These are phyloP conservation scores for Micoletzkya japonica DNA, from an alignment of 2,888 invertebrate species.

Conservation along the genomic window DNA sequence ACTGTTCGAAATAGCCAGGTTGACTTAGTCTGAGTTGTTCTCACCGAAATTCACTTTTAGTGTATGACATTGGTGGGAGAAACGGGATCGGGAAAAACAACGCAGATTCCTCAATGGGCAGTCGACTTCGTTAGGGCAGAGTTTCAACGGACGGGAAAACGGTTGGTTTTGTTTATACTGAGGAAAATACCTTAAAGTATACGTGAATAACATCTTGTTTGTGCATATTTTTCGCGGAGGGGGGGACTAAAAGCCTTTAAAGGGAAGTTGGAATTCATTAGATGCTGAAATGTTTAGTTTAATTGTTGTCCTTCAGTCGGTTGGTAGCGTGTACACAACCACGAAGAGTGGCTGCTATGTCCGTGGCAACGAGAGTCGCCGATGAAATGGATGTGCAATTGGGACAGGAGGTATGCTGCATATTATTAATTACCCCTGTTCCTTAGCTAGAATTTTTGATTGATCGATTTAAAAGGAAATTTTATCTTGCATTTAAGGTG, in stretches of 20 bases:
- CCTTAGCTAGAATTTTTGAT: not conserved
- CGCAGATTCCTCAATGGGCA: constrained; percentile 93
- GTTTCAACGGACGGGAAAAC: constrained; percentile 8
- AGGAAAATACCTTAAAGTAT: not conserved
- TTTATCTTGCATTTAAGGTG: constrained; percentile 72
- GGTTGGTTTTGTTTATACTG: not conserved
- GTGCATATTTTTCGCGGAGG: not conserved
- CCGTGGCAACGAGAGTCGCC: constrained; percentile 95
- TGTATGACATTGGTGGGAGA: constrained; percentile 81
- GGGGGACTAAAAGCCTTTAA: not conserved
- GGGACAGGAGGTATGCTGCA: constrained; percentile 25
- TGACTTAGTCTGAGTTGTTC: constrained; percentile 1
- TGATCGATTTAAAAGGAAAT: not conserved
- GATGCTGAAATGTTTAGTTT: not conserved
- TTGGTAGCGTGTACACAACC: constrained; percentile 96
- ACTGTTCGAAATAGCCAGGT: constrained; percentile 84
- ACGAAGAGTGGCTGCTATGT: constrained; percentile 97
- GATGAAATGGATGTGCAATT: constrained; percentile 96
- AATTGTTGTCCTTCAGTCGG: constrained; percentile 65
- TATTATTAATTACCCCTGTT: not conserved
- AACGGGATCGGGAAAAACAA: constrained; percentile 99
- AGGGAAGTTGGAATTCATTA: not conserved
- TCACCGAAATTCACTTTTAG: too few relatives aligned
- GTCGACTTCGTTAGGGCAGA: constrained; percentile 64
- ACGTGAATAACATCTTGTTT: not conserved